These are phyloP conservation scores for Leptonema lineaticorne DNA, from an alignment of 1,140 invertebrate species.

Conservation along the genomic window DNA sequence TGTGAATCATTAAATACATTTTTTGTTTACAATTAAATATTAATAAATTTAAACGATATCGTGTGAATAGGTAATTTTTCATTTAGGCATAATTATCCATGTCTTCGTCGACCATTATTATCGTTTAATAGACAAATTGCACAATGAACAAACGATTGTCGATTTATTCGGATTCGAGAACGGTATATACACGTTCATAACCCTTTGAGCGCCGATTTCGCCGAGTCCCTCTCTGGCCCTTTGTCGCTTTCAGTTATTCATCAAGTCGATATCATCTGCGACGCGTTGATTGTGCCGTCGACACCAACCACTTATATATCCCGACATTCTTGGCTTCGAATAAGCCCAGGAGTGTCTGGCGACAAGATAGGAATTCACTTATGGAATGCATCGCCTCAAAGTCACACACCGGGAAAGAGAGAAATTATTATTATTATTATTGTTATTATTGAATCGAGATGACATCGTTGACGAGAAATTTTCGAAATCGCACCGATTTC, in stretches of 20 bases:
- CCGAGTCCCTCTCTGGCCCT: not conserved
- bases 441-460: no score
- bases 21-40: no score
- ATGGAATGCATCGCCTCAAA: not conserved
- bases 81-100: no score
- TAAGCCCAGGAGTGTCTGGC: not conserved
- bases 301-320: not conserved
- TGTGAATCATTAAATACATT: no score
- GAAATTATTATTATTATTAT: no score
- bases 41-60: no score
- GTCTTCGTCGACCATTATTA: no score
- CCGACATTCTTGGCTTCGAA: not conserved
- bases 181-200: not conserved
- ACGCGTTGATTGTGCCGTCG: conserved; percentile 1
- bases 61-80: no score
- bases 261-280: conserved; percentile 6
- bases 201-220: not conserved
- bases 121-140: no score
- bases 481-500: not conserved
- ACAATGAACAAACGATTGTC: no score
- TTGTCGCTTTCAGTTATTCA: conserved; percentile 2
- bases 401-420: no score
- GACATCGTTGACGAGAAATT: not conserved
- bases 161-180: no score
- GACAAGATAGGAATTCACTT: conserved; percentile 6